A percentile compares a stretch with the other conserved stretches of the same genome.
Evolutionary conservation across 2,113 vertebrate species (phyloP).

Genomic region (Chunga burmeisteri): DNA sequence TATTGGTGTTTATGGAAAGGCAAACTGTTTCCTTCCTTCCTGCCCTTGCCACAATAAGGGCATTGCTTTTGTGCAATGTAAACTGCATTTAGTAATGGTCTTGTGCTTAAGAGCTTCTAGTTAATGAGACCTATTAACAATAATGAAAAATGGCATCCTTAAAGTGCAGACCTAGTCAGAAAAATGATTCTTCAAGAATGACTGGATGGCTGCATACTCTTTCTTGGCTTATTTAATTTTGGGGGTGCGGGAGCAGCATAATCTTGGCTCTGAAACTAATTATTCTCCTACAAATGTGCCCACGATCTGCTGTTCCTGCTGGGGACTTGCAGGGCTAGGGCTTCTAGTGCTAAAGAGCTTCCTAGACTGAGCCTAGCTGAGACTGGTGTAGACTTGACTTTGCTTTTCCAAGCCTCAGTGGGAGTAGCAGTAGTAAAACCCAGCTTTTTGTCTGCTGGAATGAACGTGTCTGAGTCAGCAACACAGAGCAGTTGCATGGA

Average conservation of each 20-base stretch:
- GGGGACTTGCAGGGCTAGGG: neutral
- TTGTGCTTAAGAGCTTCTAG: constrained; percentile 49
- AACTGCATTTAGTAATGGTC: constrained; percentile 58
- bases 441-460: neutral
- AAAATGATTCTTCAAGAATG: constrained; percentile 43
- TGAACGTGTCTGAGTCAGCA: constrained; percentile 21
- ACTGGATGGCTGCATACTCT: neutral
- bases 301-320: neutral
- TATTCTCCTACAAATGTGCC: neutral
- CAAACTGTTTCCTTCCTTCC: constrained; percentile 9
- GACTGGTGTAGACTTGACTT: neutral
- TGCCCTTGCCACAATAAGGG: constrained; percentile 34
- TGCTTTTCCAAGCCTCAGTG: neutral
- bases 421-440: neutral
- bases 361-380: neutral
- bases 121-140: constrained; percentile 61
- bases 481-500: neutral
- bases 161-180: constrained; percentile 58
- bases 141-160: constrained; percentile 61
- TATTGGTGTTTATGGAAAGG: constrained; percentile 9
- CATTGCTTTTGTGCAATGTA: constrained; percentile 30
- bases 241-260: neutral
- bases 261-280: constrained; percentile 12
- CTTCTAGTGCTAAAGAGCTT: neutral
- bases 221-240: constrained; percentile 59